These are phyloP conservation scores for Pangasianodon gigas DNA, from an alignment of 2,113 vertebrate genomes.

Conservation along the genomic window DNA sequence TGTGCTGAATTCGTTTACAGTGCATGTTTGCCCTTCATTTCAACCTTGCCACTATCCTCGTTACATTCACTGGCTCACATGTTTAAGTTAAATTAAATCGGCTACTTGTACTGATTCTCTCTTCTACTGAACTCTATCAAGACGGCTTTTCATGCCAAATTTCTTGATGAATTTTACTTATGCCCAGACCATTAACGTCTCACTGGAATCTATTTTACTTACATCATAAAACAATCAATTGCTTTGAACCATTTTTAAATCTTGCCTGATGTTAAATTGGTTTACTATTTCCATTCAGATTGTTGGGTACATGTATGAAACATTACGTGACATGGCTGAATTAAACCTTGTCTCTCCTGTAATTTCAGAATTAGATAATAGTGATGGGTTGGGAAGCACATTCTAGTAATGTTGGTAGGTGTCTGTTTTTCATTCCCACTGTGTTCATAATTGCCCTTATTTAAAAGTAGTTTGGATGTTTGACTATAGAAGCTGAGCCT, in stretches of 20 bases:
- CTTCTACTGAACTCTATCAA: not conserved
- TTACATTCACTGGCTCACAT: constrained; percentile 42
- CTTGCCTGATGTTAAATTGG: not conserved
- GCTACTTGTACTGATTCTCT: constrained; percentile 21
- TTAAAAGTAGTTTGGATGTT: constrained; percentile 54
- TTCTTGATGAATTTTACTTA: not conserved
- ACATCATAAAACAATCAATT: not conserved
- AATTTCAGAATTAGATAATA: constrained; percentile 50
- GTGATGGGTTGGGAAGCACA: constrained; percentile 29
- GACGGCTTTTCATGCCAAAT: not conserved
- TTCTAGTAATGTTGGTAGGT: constrained; percentile 38
- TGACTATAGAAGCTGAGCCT: constrained; percentile 50
- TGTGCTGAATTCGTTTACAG: constrained; percentile 19
- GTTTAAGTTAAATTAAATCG: constrained; percentile 62
- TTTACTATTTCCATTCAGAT: not conserved
- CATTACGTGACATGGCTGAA: not conserved
- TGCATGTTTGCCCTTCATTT: constrained; percentile 32
- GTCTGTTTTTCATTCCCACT: constrained; percentile 56
- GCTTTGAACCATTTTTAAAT: not conserved
- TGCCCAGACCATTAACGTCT: not conserved
- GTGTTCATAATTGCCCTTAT: constrained; percentile 56
- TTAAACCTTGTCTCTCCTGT: not conserved
- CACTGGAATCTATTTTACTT: constrained; percentile 1
- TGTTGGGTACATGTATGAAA: not conserved
- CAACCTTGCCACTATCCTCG: constrained; percentile 26